Conservation (phyloP, 2,113 vertebrate genomes). For the Phrynosoma blainvillii region DNA sequence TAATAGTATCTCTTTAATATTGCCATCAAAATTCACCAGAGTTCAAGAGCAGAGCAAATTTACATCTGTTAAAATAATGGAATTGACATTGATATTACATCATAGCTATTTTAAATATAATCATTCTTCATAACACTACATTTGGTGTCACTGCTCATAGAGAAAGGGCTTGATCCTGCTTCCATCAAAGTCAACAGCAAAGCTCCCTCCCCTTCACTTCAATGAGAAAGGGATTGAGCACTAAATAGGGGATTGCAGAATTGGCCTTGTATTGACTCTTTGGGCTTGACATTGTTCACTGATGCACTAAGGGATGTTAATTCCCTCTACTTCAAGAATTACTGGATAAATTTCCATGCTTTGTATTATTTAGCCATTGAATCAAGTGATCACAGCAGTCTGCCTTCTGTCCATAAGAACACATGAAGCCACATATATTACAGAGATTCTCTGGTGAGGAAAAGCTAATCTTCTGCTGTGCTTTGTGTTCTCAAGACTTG, state of each 20-base stretch:
- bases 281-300: background rate
- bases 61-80: constrained; percentile 77
- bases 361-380: constrained; percentile 25
- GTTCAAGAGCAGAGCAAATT: constrained; percentile 78
- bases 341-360: background rate
- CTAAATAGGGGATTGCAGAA: background rate
- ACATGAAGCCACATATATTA: background rate
- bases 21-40: constrained; percentile 78
- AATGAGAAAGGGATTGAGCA: constrained; percentile 41
- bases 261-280: background rate
- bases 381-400: constrained; percentile 27
- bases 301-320: constrained; percentile 31
- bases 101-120: constrained; percentile 78
- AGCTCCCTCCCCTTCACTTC: constrained; percentile 46
- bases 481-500: background rate
- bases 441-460: constrained; percentile 29
- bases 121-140: constrained; percentile 73
- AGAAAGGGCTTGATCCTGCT: constrained; percentile 67
- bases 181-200: constrained; percentile 47
- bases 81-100: constrained; percentile 79
- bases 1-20: constrained; percentile 80
- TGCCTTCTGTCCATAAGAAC: constrained; percentile 7
- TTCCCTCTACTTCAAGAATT: constrained; percentile 38
- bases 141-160: constrained; percentile 70
- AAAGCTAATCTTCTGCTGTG: background rate